These are phyloP conservation scores for Lepidurus packardi DNA, from an alignment of 1,140 invertebrate species.

Conservation along the genomic window DNA sequence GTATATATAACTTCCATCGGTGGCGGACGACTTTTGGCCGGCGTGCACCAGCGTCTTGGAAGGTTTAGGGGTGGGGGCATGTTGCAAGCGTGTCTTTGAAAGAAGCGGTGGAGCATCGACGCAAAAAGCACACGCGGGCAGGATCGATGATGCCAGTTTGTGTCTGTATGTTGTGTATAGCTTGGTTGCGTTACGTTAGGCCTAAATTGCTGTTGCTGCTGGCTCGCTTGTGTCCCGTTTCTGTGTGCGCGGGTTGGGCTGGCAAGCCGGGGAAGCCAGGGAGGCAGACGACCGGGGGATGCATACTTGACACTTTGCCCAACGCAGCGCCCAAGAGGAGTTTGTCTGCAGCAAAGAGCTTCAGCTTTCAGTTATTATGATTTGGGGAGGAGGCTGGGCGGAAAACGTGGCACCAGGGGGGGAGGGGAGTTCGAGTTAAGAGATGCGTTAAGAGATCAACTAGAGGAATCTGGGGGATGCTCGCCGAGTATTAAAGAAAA, in stretches of 20 bases:
- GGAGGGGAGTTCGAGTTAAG: background rate
- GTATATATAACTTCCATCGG: slow-evolving; percentile 10
- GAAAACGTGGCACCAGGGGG: background rate
- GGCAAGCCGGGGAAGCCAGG: background rate
- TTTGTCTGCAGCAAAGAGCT: slow-evolving; percentile 8
- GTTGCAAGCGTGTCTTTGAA: background rate
- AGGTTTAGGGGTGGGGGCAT: background rate
- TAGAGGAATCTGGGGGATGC: background rate
- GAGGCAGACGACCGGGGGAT: background rate
- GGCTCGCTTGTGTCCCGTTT: background rate
- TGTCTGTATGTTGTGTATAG: no score
- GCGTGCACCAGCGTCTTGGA: background rate
- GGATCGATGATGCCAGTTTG: slow-evolving; percentile 2
- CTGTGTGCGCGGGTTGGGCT: background rate
- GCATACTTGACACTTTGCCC: slow-evolving; percentile 10
- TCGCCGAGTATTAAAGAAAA: background rate
- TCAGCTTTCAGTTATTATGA: slow-evolving; percentile 22
- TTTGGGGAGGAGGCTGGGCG: background rate
- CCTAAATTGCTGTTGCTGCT: background rate
- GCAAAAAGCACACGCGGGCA: background rate
- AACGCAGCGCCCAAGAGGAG: background rate
- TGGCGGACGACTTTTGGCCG: background rate
- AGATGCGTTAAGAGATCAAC: slow-evolving; percentile 14
- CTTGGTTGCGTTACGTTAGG: background rate
- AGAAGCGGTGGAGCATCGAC: background rate